Evolutionary conservation across 2,888 invertebrate genomes (phyloP).

Genomic region (Troides oblongomaculatus): DNA sequence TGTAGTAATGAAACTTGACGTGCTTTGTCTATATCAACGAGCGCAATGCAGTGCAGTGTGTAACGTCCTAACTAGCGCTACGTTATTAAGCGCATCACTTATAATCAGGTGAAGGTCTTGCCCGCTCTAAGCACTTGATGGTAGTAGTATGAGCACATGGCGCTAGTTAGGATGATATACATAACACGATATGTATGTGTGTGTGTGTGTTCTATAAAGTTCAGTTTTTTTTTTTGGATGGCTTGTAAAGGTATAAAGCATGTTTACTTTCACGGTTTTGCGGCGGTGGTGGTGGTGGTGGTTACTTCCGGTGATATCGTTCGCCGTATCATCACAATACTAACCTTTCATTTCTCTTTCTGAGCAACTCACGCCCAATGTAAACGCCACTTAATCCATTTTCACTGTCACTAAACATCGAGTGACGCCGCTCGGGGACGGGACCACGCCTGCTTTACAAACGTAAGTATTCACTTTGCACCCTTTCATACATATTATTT

Average conservation of each 20-base stretch:
- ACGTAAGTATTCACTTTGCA: constrained; percentile 28
- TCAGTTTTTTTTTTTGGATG: neutral
- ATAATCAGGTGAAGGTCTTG: no score
- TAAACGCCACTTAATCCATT: constrained; percentile 54
- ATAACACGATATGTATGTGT: no score
- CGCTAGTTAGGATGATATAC: no score
- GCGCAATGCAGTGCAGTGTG: no score
- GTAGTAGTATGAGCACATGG: no score
- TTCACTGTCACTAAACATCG: constrained; percentile 53
- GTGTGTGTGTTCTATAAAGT: no score
- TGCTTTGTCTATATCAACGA: no score
- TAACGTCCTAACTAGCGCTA: no score
- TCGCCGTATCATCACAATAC: constrained; percentile 40
- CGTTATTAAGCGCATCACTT: no score
- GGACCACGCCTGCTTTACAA: constrained; percentile 27
- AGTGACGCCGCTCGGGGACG: constrained; percentile 23
- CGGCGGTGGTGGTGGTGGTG: constrained; percentile 47
- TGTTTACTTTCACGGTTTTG: constrained; percentile 22
- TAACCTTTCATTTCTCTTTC: constrained; percentile 70
- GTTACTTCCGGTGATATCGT: constrained; percentile 53
- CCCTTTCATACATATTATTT: neutral
- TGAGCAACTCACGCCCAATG: constrained; percentile 65
- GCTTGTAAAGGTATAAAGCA: constrained; percentile 5
- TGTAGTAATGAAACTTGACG: no score
- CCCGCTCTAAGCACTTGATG: no score